These are phyloP conservation scores for Melanchra persicariae DNA, from an alignment of 2,888 invertebrate species.

Conservation along the genomic window DNA sequence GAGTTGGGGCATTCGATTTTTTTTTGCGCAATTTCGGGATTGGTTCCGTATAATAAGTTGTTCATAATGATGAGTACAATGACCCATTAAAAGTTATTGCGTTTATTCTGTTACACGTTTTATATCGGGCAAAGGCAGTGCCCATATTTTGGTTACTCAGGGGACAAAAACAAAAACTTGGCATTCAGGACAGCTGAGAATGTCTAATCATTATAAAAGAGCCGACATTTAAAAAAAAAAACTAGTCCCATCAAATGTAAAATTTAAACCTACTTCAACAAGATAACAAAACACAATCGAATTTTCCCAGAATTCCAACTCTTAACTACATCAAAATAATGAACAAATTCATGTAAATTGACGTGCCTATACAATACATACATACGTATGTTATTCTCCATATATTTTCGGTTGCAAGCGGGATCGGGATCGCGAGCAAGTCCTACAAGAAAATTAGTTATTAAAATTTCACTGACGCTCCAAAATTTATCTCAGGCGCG, in stretches of 20 bases:
- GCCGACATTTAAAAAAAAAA: not conserved
- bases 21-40: too few species aligned
- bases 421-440: slow-evolving; percentile 64
- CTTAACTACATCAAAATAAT: slow-evolving; percentile 42
- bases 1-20: too few species aligned
- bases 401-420: slow-evolving; percentile 65
- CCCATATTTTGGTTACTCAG: too few species aligned
- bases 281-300: not conserved
- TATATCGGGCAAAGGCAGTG: too few species aligned
- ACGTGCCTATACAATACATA: not conserved
- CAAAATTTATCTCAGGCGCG: slow-evolving; percentile 88
- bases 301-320: not conserved
- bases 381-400: slow-evolving; percentile 48
- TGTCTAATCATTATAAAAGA: not conserved
- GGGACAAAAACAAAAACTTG: too few species aligned
- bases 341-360: slow-evolving; percentile 36
- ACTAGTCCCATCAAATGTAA: not conserved
- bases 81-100: too few species aligned
- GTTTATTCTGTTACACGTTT: too few species aligned
- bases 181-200: too few species aligned
- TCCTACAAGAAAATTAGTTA: slow-evolving; percentile 91
- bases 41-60: too few species aligned
- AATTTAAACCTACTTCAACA: too few species aligned
- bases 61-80: too few species aligned
- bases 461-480: slow-evolving; percentile 91